Percentiles rank a stretch among this genome's conserved stretches.
Conservation (phyloP, 2,888 invertebrate genomes). For the Acanthosepion esculentum region DNA sequence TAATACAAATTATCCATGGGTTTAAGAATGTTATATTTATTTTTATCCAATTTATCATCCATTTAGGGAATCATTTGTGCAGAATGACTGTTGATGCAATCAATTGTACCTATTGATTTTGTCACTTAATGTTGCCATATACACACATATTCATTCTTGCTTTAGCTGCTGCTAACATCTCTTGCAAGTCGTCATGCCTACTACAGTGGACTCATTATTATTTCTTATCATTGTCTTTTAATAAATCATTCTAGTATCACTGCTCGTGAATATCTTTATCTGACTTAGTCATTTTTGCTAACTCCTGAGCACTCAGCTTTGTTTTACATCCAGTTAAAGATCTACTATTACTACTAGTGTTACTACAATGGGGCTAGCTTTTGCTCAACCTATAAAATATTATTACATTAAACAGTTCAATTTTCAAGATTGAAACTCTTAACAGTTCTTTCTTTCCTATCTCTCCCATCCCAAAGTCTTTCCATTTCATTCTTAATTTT, state of each 20-base stretch:
- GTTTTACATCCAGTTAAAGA: not conserved
- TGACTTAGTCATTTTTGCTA: not conserved
- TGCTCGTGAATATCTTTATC: not conserved
- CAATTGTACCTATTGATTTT: conserved; percentile 37
- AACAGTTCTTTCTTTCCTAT: not conserved
- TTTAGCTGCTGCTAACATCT: not conserved
- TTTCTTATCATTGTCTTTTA: not conserved
- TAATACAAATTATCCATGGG: not conserved
- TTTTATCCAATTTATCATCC: not conserved
- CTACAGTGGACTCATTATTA: not conserved
- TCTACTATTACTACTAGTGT: not conserved
- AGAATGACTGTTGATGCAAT: not conserved
- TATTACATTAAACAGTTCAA: not conserved
- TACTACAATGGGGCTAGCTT: not conserved
- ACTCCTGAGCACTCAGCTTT: not conserved
- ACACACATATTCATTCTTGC: not conserved
- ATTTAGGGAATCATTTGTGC: not conserved
- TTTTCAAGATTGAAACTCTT: not conserved
- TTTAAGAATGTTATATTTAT: not conserved
- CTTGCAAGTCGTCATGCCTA: not conserved
- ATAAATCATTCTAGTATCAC: not conserved
- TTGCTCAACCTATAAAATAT: not conserved
- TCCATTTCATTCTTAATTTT: not conserved
- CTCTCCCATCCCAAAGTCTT: not conserved
- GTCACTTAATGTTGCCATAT: not conserved